Evolutionary conservation across 2,888 invertebrate species (phyloP).

Genomic region (Plagodis pulveraria): DNA sequence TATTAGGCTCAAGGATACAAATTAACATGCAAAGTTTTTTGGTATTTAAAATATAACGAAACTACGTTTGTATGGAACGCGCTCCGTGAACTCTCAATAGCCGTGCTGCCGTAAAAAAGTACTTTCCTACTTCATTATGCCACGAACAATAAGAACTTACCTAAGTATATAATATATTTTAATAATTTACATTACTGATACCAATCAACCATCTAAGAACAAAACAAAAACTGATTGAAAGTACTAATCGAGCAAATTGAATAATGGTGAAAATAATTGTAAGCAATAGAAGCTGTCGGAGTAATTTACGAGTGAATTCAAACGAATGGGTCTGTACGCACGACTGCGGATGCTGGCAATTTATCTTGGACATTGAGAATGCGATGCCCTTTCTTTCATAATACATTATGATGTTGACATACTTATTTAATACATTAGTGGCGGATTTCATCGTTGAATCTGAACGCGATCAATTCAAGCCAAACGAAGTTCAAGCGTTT

Average conservation of each 20-base stretch:
- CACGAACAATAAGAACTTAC: too few species aligned
- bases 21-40: too few species aligned
- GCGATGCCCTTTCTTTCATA: constrained; percentile 29
- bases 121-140: too few species aligned
- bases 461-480: too few species aligned
- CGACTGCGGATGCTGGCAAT: constrained; percentile 64
- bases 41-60: too few species aligned
- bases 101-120: too few species aligned
- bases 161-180: too few species aligned
- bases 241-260: constrained; percentile 32
- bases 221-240: constrained; percentile 6
- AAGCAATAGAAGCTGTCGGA: constrained; percentile 54
- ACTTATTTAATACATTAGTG: background rate
- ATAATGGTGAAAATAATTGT: constrained; percentile 50
- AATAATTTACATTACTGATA: too few species aligned
- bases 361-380: constrained; percentile 44
- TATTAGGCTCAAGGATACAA: too few species aligned
- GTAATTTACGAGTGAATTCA: constrained; percentile 51
- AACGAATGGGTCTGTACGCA: constrained; percentile 51
- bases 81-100: too few species aligned
- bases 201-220: background rate
- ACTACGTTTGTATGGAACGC: too few species aligned
- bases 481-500: background rate
- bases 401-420: constrained; percentile 13
- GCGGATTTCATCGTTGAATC: too few species aligned